phyloP scores from a whole-genome alignment of 2,113 vertebrate species.

The Panurus biarmicus region DNA sequence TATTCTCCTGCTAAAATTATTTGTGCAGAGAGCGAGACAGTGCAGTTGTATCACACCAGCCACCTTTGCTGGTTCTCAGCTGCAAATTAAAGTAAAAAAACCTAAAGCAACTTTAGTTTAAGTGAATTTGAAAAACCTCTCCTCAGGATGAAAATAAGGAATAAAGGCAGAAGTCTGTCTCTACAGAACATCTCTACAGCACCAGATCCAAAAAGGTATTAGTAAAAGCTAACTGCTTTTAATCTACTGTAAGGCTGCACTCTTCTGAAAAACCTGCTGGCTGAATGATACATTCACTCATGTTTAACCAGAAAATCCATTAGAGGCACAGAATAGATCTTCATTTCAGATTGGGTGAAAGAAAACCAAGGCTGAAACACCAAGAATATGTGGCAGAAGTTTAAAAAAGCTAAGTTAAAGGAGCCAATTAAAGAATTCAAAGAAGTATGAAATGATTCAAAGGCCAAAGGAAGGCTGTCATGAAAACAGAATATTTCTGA shows the following conservation, averaged over 20 bases:
- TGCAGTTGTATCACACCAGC: not conserved
- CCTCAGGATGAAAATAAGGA: not conserved
- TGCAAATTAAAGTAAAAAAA: not conserved
- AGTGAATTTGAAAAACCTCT: not conserved
- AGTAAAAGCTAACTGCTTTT: constrained; percentile 29
- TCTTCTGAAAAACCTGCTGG: constrained; percentile 31
- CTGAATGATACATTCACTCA: constrained; percentile 33
- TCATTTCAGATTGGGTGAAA: constrained; percentile 20
- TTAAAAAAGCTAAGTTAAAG: not conserved
- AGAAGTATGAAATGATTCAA: not conserved
- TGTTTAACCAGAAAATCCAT: constrained; percentile 55
- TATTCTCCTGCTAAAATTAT: not conserved
- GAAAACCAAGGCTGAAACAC: not conserved
- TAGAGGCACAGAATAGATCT: constrained; percentile 39
- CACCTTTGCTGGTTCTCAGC: not conserved
- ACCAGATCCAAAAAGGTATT: not conserved
- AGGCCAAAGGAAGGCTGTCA: not conserved
- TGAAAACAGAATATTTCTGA: not conserved
- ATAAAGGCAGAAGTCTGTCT: not conserved
- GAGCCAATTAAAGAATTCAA: not conserved
- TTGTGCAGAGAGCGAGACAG: not conserved
- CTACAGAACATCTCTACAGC: not conserved
- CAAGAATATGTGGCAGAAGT: not conserved
- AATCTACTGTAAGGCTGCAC: constrained; percentile 35
- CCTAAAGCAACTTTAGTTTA: not conserved